A percentile compares a stretch with the other conserved stretches of the same genome.
Evolutionary conservation across 2,113 vertebrate genomes (phyloP).

Genomic region (Saccopteryx bilineata): DNA sequence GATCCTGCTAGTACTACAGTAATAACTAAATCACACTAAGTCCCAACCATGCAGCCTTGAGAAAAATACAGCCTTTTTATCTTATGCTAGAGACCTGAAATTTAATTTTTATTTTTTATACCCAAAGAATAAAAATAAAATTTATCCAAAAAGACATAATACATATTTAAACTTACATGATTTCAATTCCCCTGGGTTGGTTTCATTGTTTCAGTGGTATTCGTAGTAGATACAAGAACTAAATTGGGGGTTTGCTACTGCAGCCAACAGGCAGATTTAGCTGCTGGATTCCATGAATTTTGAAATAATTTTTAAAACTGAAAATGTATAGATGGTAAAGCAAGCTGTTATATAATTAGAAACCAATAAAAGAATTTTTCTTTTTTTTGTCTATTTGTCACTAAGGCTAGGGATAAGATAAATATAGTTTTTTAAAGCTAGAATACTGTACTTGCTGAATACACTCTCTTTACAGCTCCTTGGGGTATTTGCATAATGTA

Average conservation of each 20-base stretch:
- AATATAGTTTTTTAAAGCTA: slow-evolving; percentile 53
- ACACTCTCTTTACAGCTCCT: slow-evolving; percentile 18
- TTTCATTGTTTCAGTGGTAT: background rate
- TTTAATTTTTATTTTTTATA: slow-evolving; percentile 53
- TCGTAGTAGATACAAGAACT: background rate
- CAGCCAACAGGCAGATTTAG: background rate
- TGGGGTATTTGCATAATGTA: slow-evolving; percentile 54
- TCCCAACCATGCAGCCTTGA: background rate
- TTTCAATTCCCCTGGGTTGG: background rate
- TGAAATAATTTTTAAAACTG: slow-evolving; percentile 51
- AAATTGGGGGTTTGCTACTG: background rate
- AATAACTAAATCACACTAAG: background rate
- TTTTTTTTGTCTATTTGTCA: slow-evolving; percentile 7
- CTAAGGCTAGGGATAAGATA: slow-evolving; percentile 43
- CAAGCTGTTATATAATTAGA: slow-evolving; percentile 61
- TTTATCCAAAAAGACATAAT: background rate
- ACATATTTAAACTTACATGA: background rate
- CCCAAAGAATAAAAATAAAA: background rate
- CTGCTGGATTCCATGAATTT: slow-evolving; percentile 38
- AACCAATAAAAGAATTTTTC: slow-evolving; percentile 49
- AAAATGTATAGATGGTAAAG: slow-evolving; percentile 36
- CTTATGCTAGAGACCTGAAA: slow-evolving; percentile 36
- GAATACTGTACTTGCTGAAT: slow-evolving; percentile 34
- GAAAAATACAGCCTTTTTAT: slow-evolving; percentile 49
- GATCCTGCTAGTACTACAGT: background rate